Percentiles rank a stretch among this genome's conserved stretches.
phyloP scores from a whole-genome alignment of 1,140 invertebrate genomes.

The Formica selysi region DNA sequence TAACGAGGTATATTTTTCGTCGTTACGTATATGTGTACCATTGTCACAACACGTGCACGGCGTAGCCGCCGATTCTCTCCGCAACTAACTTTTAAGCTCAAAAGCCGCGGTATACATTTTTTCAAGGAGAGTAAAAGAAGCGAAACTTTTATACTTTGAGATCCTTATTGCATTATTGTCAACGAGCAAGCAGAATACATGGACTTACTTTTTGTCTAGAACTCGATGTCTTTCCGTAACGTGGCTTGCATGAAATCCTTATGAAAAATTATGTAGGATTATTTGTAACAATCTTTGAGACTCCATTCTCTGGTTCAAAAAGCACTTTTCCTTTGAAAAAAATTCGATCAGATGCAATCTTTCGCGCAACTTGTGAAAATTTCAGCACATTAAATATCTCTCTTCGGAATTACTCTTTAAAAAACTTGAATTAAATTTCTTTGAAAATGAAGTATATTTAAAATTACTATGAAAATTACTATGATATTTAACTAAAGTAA shows the following conservation, averaged over 20 bases:
- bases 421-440: slow-evolving; percentile 17
- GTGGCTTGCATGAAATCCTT: slow-evolving; percentile 35
- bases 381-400: not conserved
- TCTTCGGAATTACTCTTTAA: not conserved
- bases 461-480: too few species aligned
- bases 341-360: not conserved
- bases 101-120: slow-evolving; percentile 44
- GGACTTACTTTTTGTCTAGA: slow-evolving; percentile 23
- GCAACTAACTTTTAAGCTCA: slow-evolving; percentile 50
- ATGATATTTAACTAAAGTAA: not conserved
- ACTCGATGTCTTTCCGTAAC: slow-evolving; percentile 5
- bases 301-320: not conserved
- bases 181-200: slow-evolving; percentile 45
- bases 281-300: not conserved
- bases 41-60: not conserved
- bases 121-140: slow-evolving; percentile 3
- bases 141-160: slow-evolving; percentile 39
- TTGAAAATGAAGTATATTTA: not conserved
- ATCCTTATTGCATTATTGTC: slow-evolving; percentile 47
- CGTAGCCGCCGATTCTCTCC: not conserved
- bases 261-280: not conserved
- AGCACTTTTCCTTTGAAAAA: not conserved
- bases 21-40: slow-evolving; percentile 33
- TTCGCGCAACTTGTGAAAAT: not conserved
- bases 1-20: slow-evolving; percentile 41